Evolutionary conservation across 92 coral and sea anemone species (phyloP).

Genomic region (Phenganax stokvisi): DNA sequence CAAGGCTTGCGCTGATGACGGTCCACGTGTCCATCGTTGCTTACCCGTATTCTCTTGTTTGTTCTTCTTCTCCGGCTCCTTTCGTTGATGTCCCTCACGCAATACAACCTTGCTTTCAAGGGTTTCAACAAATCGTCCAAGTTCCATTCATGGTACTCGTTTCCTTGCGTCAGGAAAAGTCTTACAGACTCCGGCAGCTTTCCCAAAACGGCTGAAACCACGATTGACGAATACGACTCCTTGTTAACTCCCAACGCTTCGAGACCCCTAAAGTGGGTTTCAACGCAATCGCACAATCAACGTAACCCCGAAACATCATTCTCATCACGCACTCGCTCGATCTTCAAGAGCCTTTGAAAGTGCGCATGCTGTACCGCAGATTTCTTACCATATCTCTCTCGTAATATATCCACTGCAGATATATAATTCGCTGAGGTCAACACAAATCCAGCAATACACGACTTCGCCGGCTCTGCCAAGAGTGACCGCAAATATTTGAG

Average conservation of each 20-base stretch:
- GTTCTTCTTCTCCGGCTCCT: neutral
- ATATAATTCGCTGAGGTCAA: constrained; percentile 9
- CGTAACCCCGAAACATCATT: constrained; percentile 25
- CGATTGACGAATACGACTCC: constrained; percentile 33
- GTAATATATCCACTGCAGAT: neutral
- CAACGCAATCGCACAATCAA: constrained; percentile 18
- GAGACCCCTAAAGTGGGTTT: constrained; percentile 41
- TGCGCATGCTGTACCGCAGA: constrained; percentile 41
- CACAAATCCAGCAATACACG: constrained; percentile 2
- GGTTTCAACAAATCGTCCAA: constrained; percentile 15
- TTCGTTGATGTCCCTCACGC: constrained; percentile 5
- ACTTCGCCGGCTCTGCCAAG: neutral
- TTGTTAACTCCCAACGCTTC: constrained; percentile 45
- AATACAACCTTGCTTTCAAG: constrained; percentile 7
- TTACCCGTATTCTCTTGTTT: neutral
- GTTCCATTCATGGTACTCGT: constrained; percentile 40
- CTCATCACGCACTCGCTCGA: constrained; percentile 27
- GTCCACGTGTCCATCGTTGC: neutral
- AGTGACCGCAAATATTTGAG: neutral
- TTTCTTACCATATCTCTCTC: constrained; percentile 32
- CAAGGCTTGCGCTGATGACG: too few relatives aligned
- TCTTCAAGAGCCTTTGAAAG: constrained; percentile 32
- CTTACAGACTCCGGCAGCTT: constrained; percentile 32
- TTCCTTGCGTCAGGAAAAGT: constrained; percentile 38
- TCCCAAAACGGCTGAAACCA: constrained; percentile 28